phyloP scores from a whole-genome alignment of 2,888 invertebrate genomes.

The Luperina testacea region DNA sequence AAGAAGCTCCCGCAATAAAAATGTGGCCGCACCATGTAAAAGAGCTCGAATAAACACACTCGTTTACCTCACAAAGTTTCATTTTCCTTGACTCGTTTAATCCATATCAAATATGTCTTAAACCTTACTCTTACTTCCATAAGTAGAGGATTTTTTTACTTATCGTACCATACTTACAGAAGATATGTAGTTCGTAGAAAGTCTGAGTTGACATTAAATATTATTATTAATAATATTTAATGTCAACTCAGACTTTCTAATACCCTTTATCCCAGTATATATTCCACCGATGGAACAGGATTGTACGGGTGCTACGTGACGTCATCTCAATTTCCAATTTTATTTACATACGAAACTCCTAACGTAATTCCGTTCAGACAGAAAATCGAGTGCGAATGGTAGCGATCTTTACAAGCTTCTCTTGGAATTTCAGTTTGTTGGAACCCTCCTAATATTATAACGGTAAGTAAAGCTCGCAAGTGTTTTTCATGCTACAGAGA shows the following conservation, averaged over 20 bases:
- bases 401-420: constrained; percentile 53
- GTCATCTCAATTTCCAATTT: constrained; percentile 59
- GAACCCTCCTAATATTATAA: constrained; percentile 50
- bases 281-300: constrained; percentile 28
- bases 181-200: constrained; percentile 34
- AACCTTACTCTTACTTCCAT: constrained; percentile 43
- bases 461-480: constrained; percentile 47
- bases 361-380: constrained; percentile 57
- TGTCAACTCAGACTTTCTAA: constrained; percentile 29
- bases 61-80: constrained; percentile 64
- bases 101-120: constrained; percentile 70
- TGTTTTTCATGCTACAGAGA: constrained; percentile 39
- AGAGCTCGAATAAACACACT: constrained; percentile 71
- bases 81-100: constrained; percentile 75
- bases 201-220: too few species aligned
- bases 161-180: constrained; percentile 9
- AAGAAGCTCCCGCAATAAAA: constrained; percentile 66
- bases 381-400: constrained; percentile 59
- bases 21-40: constrained; percentile 68
- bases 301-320: constrained; percentile 55
- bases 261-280: constrained; percentile 32
- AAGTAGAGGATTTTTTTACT: constrained; percentile 39
- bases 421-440: constrained; percentile 50
- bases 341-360: constrained; percentile 63
- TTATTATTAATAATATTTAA: constrained; percentile 42